Conservation (phyloP, 2,113 vertebrate species). For the Oncorhynchus gorbuscha region DNA sequence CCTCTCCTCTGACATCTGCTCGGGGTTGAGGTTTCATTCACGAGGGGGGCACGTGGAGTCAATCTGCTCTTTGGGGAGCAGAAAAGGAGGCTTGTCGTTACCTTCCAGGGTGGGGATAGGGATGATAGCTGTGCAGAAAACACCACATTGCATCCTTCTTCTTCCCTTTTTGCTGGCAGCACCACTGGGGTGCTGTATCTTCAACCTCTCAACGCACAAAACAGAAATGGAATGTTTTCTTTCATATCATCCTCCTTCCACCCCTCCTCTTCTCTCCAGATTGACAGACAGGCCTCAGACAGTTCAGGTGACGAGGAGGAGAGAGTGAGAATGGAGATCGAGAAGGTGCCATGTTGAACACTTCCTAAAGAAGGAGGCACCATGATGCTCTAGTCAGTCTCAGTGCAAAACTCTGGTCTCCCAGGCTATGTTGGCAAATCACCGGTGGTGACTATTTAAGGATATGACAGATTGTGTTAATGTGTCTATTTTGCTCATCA, state of each 20-base stretch:
- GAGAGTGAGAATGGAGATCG: conserved; percentile 58
- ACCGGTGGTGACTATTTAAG: conserved; percentile 41
- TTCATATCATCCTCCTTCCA: conserved; percentile 42
- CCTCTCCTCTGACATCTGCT: conserved; percentile 61
- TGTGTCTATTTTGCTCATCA: conserved; percentile 56
- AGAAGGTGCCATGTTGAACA: conserved; percentile 61
- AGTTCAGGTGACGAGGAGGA: conserved; percentile 63
- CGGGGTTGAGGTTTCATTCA: conserved; percentile 58
- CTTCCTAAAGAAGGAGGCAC: conserved; percentile 52
- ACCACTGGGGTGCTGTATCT: conserved; percentile 17
- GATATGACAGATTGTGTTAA: conserved; percentile 59
- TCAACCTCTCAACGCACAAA: conserved; percentile 27
- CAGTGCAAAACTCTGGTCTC: not conserved
- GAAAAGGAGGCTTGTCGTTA: conserved; percentile 20
- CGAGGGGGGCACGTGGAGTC: conserved; percentile 54
- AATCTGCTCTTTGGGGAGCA: conserved; percentile 55
- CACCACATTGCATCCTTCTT: conserved; percentile 33
- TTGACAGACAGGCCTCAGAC: conserved; percentile 59
- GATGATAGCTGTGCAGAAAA: not conserved
- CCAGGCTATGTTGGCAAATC: not conserved
- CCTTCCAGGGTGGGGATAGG: conserved; percentile 33
- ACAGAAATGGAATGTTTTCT: conserved; percentile 34
- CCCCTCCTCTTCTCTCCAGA: conserved; percentile 21
- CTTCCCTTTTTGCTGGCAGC: conserved; percentile 38
- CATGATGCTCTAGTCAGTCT: conserved; percentile 4